Conservation (phyloP, 2,888 invertebrate genomes). For the Eugnorisma glareosa region DNA sequence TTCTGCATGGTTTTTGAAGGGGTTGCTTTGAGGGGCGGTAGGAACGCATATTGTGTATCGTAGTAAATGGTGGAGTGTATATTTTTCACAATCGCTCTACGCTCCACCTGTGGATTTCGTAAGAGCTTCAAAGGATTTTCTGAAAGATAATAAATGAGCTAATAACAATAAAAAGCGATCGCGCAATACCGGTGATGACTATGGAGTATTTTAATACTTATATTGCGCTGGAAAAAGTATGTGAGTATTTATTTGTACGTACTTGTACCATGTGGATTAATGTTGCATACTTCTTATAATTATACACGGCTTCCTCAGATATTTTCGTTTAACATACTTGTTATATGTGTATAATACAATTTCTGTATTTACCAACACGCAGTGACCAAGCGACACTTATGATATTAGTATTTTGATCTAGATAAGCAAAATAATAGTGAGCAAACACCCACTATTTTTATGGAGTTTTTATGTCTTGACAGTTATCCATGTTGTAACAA, state of each 20-base stretch:
- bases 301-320: too few relatives aligned
- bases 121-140: neutral
- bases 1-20: neutral
- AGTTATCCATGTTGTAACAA: neutral
- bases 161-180: neutral
- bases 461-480: neutral
- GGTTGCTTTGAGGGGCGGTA: neutral
- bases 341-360: neutral
- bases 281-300: too few relatives aligned
- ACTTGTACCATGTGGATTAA: neutral
- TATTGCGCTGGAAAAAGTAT: neutral
- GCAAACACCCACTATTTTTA: neutral
- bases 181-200: neutral
- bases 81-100: neutral
- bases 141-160: neutral
- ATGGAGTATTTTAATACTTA: neutral
- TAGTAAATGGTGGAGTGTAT: neutral
- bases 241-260: neutral
- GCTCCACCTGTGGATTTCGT: neutral
- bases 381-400: neutral
- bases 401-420: neutral
- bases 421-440: too few relatives aligned
- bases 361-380: neutral
- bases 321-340: too few relatives aligned
- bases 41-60: neutral